A percentile compares a stretch with the other conserved stretches of the same genome.
Conservation (phyloP, 2,888 invertebrate species). For the Euclidia mi region DNA sequence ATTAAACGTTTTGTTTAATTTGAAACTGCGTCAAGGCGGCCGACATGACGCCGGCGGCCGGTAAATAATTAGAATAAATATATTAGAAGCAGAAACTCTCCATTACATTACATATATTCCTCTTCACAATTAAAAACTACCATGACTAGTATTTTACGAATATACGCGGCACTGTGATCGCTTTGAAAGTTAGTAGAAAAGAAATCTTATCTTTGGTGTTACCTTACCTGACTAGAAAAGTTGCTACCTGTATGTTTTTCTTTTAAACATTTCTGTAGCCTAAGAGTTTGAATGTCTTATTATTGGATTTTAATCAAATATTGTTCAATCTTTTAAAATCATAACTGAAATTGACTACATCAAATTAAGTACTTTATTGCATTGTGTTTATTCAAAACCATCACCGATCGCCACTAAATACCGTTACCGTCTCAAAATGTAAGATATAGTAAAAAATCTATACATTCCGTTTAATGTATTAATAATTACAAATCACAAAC, state of each 20-base stretch:
- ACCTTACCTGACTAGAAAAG: no score
- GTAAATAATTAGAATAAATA: slow-evolving; percentile 68
- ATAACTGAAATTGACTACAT: no score
- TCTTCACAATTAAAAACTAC: slow-evolving; percentile 73
- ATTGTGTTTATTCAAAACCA: slow-evolving; percentile 26
- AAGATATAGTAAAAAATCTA: slow-evolving; percentile 75
- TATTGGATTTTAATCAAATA: no score
- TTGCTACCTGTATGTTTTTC: no score
- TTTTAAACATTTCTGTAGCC: no score
- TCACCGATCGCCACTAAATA: slow-evolving; percentile 45
- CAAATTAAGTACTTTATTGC: neutral
- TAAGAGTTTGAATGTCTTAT: no score
- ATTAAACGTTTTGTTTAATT: slow-evolving; percentile 65
- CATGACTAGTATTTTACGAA: slow-evolving; percentile 68
- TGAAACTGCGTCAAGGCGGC: slow-evolving; percentile 57
- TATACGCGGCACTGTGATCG: slow-evolving; percentile 51
- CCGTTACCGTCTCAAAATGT: slow-evolving; percentile 50
- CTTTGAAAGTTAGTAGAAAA: no score
- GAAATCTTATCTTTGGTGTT: no score
- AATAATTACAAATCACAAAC: slow-evolving; percentile 76
- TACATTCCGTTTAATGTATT: slow-evolving; percentile 70
- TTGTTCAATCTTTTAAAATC: no score
- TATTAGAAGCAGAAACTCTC: slow-evolving; percentile 77
- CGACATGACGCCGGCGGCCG: slow-evolving; percentile 43
- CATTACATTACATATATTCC: slow-evolving; percentile 61